Evolutionary conservation across 2,797 vertebrate genomes (phyloP).

Genomic region (Pseudochirops cupreus): DNA sequence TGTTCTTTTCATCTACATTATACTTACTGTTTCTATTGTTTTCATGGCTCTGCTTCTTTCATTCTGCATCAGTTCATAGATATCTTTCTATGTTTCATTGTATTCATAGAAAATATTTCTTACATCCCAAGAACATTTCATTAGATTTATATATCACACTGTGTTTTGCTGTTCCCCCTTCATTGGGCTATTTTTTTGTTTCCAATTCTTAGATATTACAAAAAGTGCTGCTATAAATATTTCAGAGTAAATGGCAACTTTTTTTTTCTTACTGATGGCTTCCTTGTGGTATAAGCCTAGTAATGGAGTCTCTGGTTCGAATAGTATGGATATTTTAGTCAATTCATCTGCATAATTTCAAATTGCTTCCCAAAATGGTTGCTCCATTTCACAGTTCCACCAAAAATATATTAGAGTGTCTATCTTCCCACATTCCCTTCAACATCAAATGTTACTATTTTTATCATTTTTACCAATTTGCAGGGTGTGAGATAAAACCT

Average conservation of each 20-base stretch:
- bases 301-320: neutral
- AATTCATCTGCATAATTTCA: slow-evolving; percentile 17
- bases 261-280: neutral
- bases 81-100: neutral
- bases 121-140: neutral
- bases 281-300: neutral
- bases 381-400: neutral
- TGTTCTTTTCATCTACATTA: neutral
- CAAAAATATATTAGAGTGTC: neutral
- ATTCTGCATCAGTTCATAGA: neutral
- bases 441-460: neutral
- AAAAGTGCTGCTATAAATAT: neutral
- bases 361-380: slow-evolving; percentile 28
- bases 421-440: neutral
- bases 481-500: neutral
- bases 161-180: neutral
- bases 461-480: neutral
- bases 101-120: neutral
- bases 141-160: neutral
- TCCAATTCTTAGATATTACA: neutral
- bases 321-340: neutral
- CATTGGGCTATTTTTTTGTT: neutral
- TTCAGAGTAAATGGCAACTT: neutral
- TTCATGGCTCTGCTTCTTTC: neutral
- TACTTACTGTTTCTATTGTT: neutral